Percentiles rank a stretch among this genome's conserved stretches.
These are phyloP conservation scores for Rhamphomyia laevipes DNA, from an alignment of 2,888 invertebrate species.

Conservation along the genomic window DNA sequence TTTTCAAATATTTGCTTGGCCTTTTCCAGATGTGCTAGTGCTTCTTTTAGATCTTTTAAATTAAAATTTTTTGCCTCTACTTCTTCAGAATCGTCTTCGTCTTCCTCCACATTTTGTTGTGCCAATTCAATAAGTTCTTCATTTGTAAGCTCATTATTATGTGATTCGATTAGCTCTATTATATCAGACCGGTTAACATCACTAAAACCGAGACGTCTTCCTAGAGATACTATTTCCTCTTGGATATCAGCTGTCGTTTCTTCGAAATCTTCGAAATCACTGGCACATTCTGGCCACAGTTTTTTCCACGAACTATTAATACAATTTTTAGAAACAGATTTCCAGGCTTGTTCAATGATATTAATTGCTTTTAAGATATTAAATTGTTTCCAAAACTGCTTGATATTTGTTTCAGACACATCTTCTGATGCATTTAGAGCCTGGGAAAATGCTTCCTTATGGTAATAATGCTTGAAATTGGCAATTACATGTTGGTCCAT, in stretches of 20 bases:
- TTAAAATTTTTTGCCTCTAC: too few relatives aligned
- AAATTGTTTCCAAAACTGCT: slow-evolving; percentile 4
- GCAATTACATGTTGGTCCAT: slow-evolving; percentile 17
- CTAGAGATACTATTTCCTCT: too few relatives aligned
- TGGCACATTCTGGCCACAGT: slow-evolving; percentile 11
- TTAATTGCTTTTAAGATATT: slow-evolving; percentile 15
- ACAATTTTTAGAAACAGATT: slow-evolving; percentile 10
- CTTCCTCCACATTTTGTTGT: background rate
- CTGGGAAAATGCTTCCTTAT: slow-evolving; percentile 8
- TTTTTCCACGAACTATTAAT: slow-evolving; percentile 14
- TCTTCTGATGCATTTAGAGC: slow-evolving; percentile 10
- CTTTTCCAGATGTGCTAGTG: too few relatives aligned
- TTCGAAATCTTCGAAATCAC: too few relatives aligned
- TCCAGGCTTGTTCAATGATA: slow-evolving; percentile 10
- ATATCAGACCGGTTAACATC: background rate
- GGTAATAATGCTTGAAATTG: slow-evolving; percentile 16
- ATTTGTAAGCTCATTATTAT: background rate
- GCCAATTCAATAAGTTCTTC: background rate
- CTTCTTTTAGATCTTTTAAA: too few relatives aligned
- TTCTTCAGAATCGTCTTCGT: too few relatives aligned
- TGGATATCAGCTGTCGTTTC: too few relatives aligned
- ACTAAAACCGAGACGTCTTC: background rate
- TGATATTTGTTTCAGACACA: background rate
- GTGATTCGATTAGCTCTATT: background rate
- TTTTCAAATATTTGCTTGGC: too few relatives aligned